Evolutionary conservation across 2,113 vertebrate genomes (phyloP), one percentile per base, ranked within the genome.

Genomic region (Azemiops feae): DNA sequence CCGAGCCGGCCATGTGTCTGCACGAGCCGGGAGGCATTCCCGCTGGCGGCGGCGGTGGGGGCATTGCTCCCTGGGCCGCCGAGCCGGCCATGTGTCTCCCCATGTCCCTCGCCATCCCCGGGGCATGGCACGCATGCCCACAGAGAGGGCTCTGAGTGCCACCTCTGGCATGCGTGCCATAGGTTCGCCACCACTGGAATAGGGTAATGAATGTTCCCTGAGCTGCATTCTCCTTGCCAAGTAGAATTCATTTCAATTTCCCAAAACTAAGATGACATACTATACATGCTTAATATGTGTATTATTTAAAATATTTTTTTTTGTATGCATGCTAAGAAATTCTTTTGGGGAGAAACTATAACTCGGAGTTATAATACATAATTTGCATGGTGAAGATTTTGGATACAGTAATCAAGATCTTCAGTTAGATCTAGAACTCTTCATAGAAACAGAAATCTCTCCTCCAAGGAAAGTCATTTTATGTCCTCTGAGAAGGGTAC

Each of bases 181-280:
- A n/a, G n/a, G n/a, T n/a, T n/a, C n/a, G n/a, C n/a, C n/a, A n/a
- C n/a, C n/a, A n/a, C n/a, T n/a, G 25, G 91, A 97, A 53, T 39
- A 91, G 50, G 94, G 96, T 45, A 96, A 92, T 88, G 91, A 96
- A 88, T 94, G 93, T 18, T 94, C 91, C n/a, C 64, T 94, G 81
- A 95, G 93, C 93, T 96, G 95, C 7, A 7, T 22, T 94, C 91
- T 94, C 60, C 1, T 10, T 93, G 14, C n/a, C 64, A 90, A 85
- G 12, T 91, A 89, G 10, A 22, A 87, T 23, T 90, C 34, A 23
- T 54, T 47, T 89, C 52, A 89, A 87, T 69, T 34, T 0, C 30
- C 1, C 57, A 7, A 92, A 87, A 93, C 87, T 16, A 7, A 47
- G 92, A 91, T 54, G 8, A 8, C 12, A 53, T 5, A 16, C 45